Conservation (phyloP, 92 coral and sea anemone species). For the Umimayanthus chanpuru region DNA sequence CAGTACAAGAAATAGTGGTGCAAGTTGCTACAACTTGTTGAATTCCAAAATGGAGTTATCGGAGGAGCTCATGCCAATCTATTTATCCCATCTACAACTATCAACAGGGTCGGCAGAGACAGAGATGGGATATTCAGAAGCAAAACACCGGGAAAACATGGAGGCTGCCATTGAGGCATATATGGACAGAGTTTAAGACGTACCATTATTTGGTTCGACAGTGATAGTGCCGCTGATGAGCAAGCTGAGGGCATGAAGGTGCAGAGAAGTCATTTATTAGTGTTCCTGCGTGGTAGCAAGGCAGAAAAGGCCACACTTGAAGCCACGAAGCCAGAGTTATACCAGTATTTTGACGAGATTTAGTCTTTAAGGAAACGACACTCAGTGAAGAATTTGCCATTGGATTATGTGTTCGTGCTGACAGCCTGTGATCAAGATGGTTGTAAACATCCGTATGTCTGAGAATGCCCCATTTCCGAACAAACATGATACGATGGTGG, state of each 20-base stretch:
- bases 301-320: background rate
- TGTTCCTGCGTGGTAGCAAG: conserved; percentile 38
- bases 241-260: conserved; percentile 44
- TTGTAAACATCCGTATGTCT: conserved; percentile 51
- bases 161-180: conserved; percentile 57
- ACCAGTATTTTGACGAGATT: conserved; percentile 39
- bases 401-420: conserved; percentile 45
- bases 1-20: conserved; percentile 42
- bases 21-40: conserved; percentile 37
- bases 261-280: conserved; percentile 35
- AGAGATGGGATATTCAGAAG: conserved; percentile 20
- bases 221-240: conserved; percentile 41
- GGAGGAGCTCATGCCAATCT: conserved; percentile 41
- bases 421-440: conserved; percentile 40
- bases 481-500: conserved; percentile 45
- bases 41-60: conserved; percentile 25
- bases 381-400: conserved; percentile 50
- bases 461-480: conserved; percentile 29
- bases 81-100: conserved; percentile 28
- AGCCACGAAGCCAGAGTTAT: conserved; percentile 31
- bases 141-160: conserved; percentile 44
- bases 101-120: conserved; percentile 31
- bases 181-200: conserved; percentile 40
- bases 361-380: conserved; percentile 60
- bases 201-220: conserved; percentile 45